Conservation (phyloP, 2,113 vertebrate species). For the Dromas ardeola region DNA sequence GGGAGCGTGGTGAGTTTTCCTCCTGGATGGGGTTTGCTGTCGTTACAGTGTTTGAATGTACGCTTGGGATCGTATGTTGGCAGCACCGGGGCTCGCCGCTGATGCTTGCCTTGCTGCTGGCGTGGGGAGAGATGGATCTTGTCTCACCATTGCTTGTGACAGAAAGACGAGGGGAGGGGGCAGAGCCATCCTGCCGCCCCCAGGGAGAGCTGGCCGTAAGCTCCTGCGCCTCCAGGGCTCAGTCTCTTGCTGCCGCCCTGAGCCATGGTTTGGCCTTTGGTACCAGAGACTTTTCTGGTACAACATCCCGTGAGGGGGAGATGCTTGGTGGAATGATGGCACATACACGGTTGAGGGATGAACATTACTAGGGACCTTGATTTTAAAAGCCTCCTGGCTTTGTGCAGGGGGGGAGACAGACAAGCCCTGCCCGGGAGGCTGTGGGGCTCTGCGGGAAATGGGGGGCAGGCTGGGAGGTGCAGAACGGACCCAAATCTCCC, state of each 20-base stretch:
- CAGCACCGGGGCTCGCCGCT: fast-evolving
- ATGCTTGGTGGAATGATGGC: fast-evolving
- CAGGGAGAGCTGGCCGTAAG: background rate
- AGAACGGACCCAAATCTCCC: background rate
- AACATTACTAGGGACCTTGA: background rate
- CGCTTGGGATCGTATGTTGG: fast-evolving
- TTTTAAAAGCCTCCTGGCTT: background rate
- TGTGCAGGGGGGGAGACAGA: background rate
- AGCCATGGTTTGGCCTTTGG: fast-evolving
- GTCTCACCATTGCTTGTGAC: background rate
- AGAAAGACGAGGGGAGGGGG: background rate
- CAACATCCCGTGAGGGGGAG: fast-evolving
- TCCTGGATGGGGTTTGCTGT: background rate
- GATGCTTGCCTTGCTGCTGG: background rate
- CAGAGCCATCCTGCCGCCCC: background rate
- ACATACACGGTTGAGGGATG: background rate
- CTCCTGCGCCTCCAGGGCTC: background rate
- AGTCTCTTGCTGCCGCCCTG: background rate
- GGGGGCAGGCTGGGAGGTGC: too few relatives aligned
- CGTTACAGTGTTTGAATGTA: fast-evolving
- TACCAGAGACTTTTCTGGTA: background rate
- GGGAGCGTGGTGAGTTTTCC: background rate
- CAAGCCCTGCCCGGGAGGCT: background rate
- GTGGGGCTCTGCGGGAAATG: background rate
- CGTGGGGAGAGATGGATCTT: background rate